Evolutionary conservation across 2,113 vertebrate species (phyloP).

Genomic region (Chaenocephalus aceratus): DNA sequence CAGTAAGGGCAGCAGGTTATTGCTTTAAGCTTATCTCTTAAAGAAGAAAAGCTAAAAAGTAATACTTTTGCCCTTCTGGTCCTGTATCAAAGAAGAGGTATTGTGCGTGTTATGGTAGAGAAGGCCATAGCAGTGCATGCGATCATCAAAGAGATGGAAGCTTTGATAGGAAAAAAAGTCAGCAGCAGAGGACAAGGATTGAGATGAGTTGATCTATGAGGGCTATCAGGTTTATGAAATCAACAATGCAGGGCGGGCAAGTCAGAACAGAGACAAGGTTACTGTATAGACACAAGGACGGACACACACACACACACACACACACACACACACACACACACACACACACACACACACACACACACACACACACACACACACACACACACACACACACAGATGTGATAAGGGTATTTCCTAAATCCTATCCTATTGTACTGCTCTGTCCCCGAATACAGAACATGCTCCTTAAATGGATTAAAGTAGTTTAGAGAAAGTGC

Average conservation of each 20-base stretch:
- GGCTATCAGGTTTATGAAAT: slow-evolving; percentile 55
- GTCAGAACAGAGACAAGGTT: slow-evolving; percentile 47
- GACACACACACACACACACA: not conserved
- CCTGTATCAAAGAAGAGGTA: not conserved
- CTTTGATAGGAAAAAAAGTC: slow-evolving; percentile 35
- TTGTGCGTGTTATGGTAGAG: slow-evolving; percentile 15
- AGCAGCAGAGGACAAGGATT: slow-evolving; percentile 25
- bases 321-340: too few relatives aligned
- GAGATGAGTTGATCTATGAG: slow-evolving; percentile 50
- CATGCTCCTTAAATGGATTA: slow-evolving; percentile 68
- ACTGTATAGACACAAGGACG: slow-evolving; percentile 49
- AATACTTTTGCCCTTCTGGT: slow-evolving; percentile 22
- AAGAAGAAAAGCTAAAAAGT: slow-evolving; percentile 30
- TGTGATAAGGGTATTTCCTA: slow-evolving; percentile 65
- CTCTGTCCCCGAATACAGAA: slow-evolving; percentile 49
- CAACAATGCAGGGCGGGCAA: slow-evolving; percentile 43
- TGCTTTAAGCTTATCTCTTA: slow-evolving; percentile 44
- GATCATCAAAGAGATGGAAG: slow-evolving; percentile 12
- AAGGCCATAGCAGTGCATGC: slow-evolving; percentile 16
- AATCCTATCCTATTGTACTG: slow-evolving; percentile 65
- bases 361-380: too few relatives aligned
- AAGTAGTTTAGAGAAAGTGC: slow-evolving; percentile 48
- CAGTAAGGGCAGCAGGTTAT: slow-evolving; percentile 40
- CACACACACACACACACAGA: not conserved
- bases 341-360: too few relatives aligned